phyloP scores from a whole-genome alignment of 2,888 invertebrate species.

The Digitonthophagus gazella region DNA sequence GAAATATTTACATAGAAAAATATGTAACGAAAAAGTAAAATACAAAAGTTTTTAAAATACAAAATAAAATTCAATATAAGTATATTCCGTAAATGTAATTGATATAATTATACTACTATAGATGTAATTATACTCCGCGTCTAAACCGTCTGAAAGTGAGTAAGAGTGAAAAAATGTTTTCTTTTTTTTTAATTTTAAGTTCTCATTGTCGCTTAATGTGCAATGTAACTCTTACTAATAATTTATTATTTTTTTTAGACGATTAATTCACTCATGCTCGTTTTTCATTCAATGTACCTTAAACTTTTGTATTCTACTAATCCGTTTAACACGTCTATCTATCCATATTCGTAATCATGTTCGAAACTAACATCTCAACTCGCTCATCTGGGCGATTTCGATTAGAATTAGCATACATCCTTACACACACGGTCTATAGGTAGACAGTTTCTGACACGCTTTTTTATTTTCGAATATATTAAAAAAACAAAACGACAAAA shows the following conservation, averaged over 20 bases:
- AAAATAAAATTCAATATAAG: neutral
- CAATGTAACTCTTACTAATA: neutral
- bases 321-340: neutral
- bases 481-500: neutral
- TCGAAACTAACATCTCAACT: neutral
- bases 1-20: neutral
- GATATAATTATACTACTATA: neutral
- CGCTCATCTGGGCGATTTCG: too few species aligned
- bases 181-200: neutral
- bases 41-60: neutral
- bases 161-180: neutral
- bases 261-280: neutral
- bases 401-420: neutral
- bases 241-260: neutral
- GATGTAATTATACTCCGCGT: neutral
- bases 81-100: neutral
- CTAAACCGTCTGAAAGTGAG: neutral
- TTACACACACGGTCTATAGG: slow-evolving; percentile 1
- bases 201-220: neutral
- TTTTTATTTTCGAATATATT: slow-evolving; percentile 29
- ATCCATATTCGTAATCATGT: slow-evolving; percentile 1
- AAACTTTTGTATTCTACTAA: slow-evolving; percentile 3
- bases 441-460: slow-evolving; percentile 34
- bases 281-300: slow-evolving; percentile 9
- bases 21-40: neutral